These are phyloP conservation scores for Podocnemis expansa DNA, from an alignment of 2,113 vertebrate genomes.

Conservation along the genomic window DNA sequence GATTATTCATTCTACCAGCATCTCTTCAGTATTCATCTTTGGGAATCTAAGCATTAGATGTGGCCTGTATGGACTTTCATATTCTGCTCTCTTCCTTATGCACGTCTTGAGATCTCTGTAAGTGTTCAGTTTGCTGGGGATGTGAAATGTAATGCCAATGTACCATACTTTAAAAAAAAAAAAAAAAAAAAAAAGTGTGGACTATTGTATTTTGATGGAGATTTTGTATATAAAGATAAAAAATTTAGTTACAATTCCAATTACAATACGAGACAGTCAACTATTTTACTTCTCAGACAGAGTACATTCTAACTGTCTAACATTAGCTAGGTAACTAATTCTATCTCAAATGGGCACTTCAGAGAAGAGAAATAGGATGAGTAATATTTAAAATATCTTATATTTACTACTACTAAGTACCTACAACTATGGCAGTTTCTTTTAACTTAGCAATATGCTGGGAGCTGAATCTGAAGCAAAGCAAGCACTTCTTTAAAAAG, in stretches of 20 bases:
- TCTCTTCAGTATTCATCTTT: not conserved
- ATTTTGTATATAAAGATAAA: not conserved
- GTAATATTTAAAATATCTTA: not conserved
- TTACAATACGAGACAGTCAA: constrained; percentile 28
- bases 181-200: not conserved
- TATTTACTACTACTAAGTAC: rapidly evolving
- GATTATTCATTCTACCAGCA: not conserved
- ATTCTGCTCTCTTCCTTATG: not conserved
- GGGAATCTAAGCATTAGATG: not conserved
- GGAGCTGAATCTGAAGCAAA: too few species aligned
- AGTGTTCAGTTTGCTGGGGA: not conserved
- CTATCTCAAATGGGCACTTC: not conserved
- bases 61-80: not conserved
- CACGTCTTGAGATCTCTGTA: not conserved
- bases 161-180: constrained; percentile 5
- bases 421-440: not conserved
- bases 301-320: not conserved
- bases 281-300: not conserved
- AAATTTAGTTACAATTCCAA: constrained; percentile 12
- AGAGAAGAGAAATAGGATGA: not conserved
- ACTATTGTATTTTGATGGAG: not conserved
- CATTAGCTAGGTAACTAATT: not conserved
- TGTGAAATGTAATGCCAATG: constrained; percentile 23
- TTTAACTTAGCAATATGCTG: not conserved
- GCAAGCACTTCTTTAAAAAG: not conserved